These are phyloP conservation scores for Nemurella pictetii DNA, from an alignment of 2,888 invertebrate species.

Conservation along the genomic window DNA sequence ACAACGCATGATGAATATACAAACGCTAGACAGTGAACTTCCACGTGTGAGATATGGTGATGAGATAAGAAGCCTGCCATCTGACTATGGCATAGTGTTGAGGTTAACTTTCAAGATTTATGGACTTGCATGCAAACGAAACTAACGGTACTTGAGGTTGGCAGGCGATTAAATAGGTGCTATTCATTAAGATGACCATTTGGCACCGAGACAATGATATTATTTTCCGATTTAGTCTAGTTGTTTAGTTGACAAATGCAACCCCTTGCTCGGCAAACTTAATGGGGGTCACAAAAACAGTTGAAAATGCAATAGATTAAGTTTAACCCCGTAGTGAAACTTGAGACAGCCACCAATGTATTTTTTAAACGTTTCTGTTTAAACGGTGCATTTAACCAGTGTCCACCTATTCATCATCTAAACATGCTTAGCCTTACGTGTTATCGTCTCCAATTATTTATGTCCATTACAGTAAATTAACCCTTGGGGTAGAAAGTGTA, in stretches of 20 bases:
- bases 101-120: neutral
- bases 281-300: neutral
- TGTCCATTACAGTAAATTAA: neutral
- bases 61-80: neutral
- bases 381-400: neutral
- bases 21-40: neutral
- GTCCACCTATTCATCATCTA: neutral
- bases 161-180: neutral
- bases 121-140: neutral
- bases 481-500: neutral
- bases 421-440: neutral
- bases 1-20: neutral
- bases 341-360: neutral
- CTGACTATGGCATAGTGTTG: neutral
- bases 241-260: neutral
- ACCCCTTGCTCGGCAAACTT: no score
- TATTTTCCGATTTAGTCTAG: neutral
- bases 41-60: neutral
- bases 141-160: neutral
- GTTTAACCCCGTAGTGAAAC: neutral
- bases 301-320: neutral
- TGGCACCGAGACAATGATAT: neutral
- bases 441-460: neutral
- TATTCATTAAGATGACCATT: neutral
- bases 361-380: neutral